These are phyloP conservation scores for Neopipo cinnamomea DNA, from an alignment of 2,113 vertebrate genomes.

Conservation along the genomic window DNA sequence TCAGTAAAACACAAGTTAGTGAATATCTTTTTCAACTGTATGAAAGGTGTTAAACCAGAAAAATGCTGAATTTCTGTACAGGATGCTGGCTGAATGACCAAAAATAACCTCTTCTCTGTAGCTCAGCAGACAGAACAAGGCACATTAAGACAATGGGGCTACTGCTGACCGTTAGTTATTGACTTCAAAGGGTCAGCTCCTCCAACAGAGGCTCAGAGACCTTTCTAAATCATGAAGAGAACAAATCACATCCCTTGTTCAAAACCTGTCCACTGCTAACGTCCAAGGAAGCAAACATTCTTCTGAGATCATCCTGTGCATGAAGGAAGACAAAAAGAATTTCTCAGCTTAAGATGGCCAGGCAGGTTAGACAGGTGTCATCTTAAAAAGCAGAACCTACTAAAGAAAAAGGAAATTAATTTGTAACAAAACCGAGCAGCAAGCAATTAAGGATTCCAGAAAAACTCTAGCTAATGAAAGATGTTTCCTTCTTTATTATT, in stretches of 20 bases:
- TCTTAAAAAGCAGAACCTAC: neutral
- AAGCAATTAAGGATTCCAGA: neutral
- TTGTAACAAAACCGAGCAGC: neutral
- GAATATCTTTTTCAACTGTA: neutral
- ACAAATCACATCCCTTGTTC: neutral
- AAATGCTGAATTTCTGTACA: neutral
- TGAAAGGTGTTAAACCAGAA: neutral
- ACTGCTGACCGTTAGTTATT: neutral
- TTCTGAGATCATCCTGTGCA: neutral
- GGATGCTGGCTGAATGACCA: neutral
- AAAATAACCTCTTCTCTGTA: neutral
- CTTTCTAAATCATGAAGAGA: neutral
- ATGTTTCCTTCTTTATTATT: conserved; percentile 73
- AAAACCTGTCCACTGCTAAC: neutral
- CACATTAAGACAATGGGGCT: neutral
- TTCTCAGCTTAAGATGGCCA: neutral
- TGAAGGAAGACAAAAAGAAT: neutral
- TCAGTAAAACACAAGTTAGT: neutral
- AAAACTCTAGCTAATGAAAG: conserved; percentile 70
- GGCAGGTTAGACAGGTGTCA: neutral
- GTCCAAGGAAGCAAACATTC: neutral
- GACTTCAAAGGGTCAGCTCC: neutral
- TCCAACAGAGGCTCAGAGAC: neutral
- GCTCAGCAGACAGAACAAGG: neutral
- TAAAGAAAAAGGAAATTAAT: neutral